Percentiles rank a stretch among this genome's conserved stretches.
Evolutionary conservation across 1,140 invertebrate species (phyloP).

Genomic region (Ylistrum balloti): DNA sequence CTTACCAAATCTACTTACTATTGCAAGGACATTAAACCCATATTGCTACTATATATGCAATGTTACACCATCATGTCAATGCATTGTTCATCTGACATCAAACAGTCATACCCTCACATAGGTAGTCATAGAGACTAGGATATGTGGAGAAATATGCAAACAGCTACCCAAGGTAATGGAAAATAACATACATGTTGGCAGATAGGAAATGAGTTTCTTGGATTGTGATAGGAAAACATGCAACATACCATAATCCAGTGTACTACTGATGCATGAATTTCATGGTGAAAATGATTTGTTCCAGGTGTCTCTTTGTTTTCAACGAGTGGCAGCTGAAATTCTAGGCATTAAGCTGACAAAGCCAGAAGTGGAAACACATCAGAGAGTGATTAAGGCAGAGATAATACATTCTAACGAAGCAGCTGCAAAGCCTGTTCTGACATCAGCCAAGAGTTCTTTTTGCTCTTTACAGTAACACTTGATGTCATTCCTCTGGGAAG

Average conservation of each 20-base stretch:
- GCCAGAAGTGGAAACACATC: constrained; percentile 87
- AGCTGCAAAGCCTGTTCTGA: constrained; percentile 62
- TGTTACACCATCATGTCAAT: too few relatives aligned
- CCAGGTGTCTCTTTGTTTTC: constrained; percentile 85
- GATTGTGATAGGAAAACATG: neutral
- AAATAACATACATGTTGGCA: neutral
- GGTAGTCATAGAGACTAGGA: too few relatives aligned
- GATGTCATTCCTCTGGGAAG: neutral
- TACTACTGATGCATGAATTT: neutral
- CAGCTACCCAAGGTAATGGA: neutral
- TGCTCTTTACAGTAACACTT: constrained; percentile 72
- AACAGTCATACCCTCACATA: too few relatives aligned
- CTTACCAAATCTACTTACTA: too few relatives aligned
- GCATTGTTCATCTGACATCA: too few relatives aligned
- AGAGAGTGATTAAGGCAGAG: constrained; percentile 87
- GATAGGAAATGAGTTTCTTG: neutral
- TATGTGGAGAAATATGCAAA: neutral
- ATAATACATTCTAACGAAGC: constrained; percentile 81
- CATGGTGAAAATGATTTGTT: constrained; percentile 51
- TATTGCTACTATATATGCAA: too few relatives aligned
- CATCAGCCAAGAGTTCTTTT: constrained; percentile 73
- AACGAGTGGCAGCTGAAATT: constrained; percentile 87
- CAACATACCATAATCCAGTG: neutral
- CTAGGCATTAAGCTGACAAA: constrained; percentile 86
- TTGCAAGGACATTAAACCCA: too few relatives aligned